phyloP scores from a whole-genome alignment of 2,797 vertebrate genomes.

The Poecilia picta region DNA sequence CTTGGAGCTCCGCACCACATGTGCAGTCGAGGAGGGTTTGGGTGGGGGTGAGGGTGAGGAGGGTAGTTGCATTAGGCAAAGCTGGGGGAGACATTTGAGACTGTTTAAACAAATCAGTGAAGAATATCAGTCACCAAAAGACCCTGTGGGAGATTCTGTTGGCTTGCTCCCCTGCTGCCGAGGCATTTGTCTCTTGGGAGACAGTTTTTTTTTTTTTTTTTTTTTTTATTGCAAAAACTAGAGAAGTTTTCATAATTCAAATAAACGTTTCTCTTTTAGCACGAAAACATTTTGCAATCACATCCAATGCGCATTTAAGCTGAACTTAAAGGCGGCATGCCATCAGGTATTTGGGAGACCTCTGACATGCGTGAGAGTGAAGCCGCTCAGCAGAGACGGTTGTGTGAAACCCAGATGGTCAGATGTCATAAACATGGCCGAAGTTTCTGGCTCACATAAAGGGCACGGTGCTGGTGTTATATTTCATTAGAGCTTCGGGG shows the following conservation, averaged over 20 bases:
- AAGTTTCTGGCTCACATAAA: conserved; percentile 67
- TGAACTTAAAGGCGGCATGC: conserved; percentile 51
- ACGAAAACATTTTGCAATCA: conserved; percentile 32
- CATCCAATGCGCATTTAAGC: conserved; percentile 26
- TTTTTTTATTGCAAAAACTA: conserved; percentile 25
- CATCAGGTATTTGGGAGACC: conserved; percentile 52
- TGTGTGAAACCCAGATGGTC: conserved; percentile 76
- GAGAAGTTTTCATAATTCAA: conserved; percentile 6
- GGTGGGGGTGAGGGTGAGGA: neutral
- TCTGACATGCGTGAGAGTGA: conserved; percentile 53
- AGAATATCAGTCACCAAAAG: conserved; percentile 71
- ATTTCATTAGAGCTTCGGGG: conserved; percentile 71
- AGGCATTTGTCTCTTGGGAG: conserved; percentile 63
- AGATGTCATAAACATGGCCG: conserved; percentile 75
- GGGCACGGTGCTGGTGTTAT: conserved; percentile 68
- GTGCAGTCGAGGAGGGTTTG: conserved; percentile 31
- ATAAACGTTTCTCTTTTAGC: neutral
- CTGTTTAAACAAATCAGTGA: conserved; percentile 81
- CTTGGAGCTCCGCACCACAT: conserved; percentile 56
- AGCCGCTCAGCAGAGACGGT: conserved; percentile 68
- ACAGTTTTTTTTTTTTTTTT: neutral
- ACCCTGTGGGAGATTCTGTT: conserved; percentile 60
- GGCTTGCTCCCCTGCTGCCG: conserved; percentile 62
- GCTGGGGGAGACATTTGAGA: conserved; percentile 70
- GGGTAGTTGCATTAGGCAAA: conserved; percentile 29